Evolutionary conservation across 2,888 invertebrate genomes (phyloP).

Genomic region (Heteromyza rotundicornis): DNA sequence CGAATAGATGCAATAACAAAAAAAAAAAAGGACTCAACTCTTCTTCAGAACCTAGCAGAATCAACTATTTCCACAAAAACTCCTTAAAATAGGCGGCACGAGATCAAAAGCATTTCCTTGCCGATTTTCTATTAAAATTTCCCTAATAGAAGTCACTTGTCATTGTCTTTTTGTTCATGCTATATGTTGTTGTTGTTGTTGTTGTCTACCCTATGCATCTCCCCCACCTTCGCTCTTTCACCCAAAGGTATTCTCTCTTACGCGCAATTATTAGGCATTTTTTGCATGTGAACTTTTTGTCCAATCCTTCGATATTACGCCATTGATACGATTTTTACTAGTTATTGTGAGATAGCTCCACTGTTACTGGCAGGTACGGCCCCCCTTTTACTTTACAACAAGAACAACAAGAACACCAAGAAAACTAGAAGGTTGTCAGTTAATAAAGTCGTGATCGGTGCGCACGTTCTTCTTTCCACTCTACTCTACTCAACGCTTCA

Average conservation of each 20-base stretch:
- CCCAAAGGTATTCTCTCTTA: no score
- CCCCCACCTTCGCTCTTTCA: no score
- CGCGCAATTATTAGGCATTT: no score
- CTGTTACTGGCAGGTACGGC: neutral
- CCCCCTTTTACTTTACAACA: neutral
- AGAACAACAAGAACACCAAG: neutral
- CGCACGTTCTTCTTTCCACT: constrained; percentile 39
- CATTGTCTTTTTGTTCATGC: constrained; percentile 34
- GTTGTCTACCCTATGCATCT: no score
- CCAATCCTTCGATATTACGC: no score
- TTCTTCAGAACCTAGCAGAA: no score
- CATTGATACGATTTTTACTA: no score
- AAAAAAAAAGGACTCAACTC: no score
- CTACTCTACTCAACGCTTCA: neutral
- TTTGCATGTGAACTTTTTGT: no score
- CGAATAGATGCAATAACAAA: neutral
- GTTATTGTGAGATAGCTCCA: neutral
- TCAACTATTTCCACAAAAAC: neutral
- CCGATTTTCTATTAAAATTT: constrained; percentile 29
- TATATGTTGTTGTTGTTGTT: no score
- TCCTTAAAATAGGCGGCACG: neutral
- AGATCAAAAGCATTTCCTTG: neutral
- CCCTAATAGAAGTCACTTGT: constrained; percentile 39
- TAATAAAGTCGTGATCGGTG: constrained; percentile 57
- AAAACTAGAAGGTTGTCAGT: constrained; percentile 18